Evolutionary conservation across 2,888 invertebrate species (phyloP).

Genomic region (Dicycla oo): DNA sequence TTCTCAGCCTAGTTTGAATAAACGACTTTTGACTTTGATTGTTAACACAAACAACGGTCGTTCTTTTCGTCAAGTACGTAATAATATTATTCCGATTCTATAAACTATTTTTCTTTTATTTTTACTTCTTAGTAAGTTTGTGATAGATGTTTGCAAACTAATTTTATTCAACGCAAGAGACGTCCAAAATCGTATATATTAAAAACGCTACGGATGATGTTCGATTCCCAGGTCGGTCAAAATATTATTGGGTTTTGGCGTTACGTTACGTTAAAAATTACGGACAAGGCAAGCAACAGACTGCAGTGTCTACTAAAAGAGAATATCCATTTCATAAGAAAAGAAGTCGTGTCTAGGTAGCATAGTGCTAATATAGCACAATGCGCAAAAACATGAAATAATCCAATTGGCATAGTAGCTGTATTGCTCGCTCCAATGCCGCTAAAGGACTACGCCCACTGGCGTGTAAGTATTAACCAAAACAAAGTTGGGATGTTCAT

Average conservation of each 20-base stretch:
- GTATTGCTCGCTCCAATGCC: constrained; percentile 25
- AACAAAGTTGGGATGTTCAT: constrained; percentile 18
- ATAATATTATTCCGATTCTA: no score
- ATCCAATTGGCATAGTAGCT: constrained; percentile 42
- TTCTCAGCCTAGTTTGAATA: no score
- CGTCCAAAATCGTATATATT: neutral
- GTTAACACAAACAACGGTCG: no score
- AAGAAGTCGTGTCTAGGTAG: neutral
- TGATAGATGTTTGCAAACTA: neutral
- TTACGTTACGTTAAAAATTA: neutral
- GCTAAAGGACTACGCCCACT: constrained; percentile 45
- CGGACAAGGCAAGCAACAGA: no score
- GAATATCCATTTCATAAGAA: neutral
- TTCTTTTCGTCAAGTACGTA: no score
- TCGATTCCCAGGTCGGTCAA: neutral
- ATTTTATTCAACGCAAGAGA: neutral
- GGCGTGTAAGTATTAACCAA: constrained; percentile 32
- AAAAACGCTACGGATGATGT: neutral
- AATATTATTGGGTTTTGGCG: no score
- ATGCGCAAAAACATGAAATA: constrained; percentile 40
- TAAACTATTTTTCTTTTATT: no score
- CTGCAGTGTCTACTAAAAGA: neutral
- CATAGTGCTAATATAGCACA: constrained; percentile 1
- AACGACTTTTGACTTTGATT: no score
- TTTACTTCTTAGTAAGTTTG: neutral